phyloP scores from a whole-genome alignment of 1,140 invertebrate species.

The Euwallacea similis region DNA sequence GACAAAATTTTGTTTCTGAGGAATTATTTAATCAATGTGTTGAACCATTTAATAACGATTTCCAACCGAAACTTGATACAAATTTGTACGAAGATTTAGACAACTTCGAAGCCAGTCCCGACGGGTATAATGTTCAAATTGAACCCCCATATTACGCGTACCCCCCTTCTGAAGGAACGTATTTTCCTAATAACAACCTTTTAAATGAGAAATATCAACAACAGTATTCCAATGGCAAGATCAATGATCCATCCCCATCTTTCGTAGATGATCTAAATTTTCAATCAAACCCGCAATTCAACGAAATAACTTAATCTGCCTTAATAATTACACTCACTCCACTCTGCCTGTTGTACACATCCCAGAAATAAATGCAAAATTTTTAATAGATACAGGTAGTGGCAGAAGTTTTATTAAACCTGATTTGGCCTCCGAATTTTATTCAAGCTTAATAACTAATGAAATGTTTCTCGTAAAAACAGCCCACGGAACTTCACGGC shows the following conservation, averaged over 20 bases:
- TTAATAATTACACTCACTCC: constrained; percentile 14
- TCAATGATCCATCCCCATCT: background rate
- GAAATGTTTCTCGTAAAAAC: constrained; percentile 34
- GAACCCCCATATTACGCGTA: no score
- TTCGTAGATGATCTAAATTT: constrained; percentile 4
- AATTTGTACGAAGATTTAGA: background rate
- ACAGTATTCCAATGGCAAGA: background rate
- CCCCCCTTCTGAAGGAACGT: background rate
- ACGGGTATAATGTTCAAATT: no score
- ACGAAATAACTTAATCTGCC: background rate
- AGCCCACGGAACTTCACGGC: constrained; percentile 23
- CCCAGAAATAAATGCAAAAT: constrained; percentile 29
- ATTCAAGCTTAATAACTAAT: constrained; percentile 3
- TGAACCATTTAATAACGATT: background rate
- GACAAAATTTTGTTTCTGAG: background rate
- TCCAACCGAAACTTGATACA: background rate
- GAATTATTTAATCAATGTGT: constrained; percentile 2
- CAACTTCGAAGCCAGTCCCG: background rate
- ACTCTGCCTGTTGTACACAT: constrained; percentile 3
- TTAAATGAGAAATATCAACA: background rate
- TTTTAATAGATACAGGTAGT: constrained; percentile 38
- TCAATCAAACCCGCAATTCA: background rate
- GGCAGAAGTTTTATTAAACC: constrained; percentile 32
- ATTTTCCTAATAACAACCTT: background rate
- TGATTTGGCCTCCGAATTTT: constrained; percentile 22